Evolutionary conservation across 2,113 vertebrate genomes (phyloP), one percentile per base, ranked within the genome.

Genomic region (Ceuthmochares aereus): DNA sequence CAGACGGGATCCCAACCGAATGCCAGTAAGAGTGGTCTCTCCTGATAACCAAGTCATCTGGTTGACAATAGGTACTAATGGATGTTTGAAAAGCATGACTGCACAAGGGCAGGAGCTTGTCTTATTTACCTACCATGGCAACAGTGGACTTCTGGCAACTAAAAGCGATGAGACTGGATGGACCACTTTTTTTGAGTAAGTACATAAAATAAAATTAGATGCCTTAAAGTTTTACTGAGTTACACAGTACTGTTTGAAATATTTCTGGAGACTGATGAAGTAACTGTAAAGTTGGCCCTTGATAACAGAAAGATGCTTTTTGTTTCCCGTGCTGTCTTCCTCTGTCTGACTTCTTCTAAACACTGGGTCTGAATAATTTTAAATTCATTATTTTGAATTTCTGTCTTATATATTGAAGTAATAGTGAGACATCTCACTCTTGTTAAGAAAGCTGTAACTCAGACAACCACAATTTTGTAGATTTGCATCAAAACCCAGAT

Each of bases 171-270:
- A 99, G 95, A 99, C 99, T 30, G 99, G 99, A 79, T 99, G 99
- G 99, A 99, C 99, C 5, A 99, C 99, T 8, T 99, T 99, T 96
- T 99, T 99, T 88, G 99, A 99, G 99, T 99, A 98, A 99, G 99
- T 99, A 93, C 8, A 69, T 75, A 25, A 37, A 87, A 69, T 30
- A 8, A 72, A 60, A 7, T 68, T 10, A 43, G 25, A 12, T 72
- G n/a, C 37, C 29, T 26, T 63, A 15, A 4, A 27, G 27, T 49
- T 80, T 67, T n/a, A 27, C 23, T 55, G 75, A 36, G 54, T 55
- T 75, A 7, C 12, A 4, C 37, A 23, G 14, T 23, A 49, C 29
- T 30, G 6, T 75, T 72, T 79, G 34, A 79, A 78, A 37, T 88
- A 76, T 59, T 91, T 84, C 49, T 64, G 34, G 25, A 59, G 29